phyloP scores from a whole-genome alignment of 2,888 invertebrate species.

The Euplagia quadripunctaria region DNA sequence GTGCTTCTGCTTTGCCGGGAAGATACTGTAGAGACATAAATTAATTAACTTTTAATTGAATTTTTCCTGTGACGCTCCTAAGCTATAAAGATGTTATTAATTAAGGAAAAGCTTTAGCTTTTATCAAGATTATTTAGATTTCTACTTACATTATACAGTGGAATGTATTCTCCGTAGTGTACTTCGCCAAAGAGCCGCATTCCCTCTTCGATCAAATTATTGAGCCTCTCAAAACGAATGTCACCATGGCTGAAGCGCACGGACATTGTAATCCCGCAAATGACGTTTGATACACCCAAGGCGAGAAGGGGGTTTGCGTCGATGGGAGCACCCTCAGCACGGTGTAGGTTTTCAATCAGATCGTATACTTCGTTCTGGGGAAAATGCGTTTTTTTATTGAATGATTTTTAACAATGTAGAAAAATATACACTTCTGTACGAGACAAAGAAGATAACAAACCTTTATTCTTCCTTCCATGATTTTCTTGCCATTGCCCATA shows the following conservation, averaged over 20 bases:
- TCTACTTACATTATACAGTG: constrained; percentile 89
- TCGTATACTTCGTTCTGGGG: constrained; percentile 91
- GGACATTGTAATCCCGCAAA: constrained; percentile 96
- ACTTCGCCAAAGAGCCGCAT: constrained; percentile 95
- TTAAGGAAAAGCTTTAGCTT: neutral
- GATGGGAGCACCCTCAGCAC: constrained; percentile 89
- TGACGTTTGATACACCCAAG: constrained; percentile 95
- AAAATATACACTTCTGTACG: neutral
- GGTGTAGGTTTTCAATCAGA: constrained; percentile 89
- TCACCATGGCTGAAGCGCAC: constrained; percentile 94
- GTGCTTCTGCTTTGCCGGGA: constrained; percentile 88
- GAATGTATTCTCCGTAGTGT: constrained; percentile 94
- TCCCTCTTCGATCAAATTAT: constrained; percentile 96
- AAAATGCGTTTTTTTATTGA: constrained; percentile 42
- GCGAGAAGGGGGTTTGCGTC: constrained; percentile 93
- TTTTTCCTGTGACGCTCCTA: neutral
- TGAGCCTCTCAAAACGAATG: constrained; percentile 92
- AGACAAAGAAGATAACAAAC: constrained; percentile 80
- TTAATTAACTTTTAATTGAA: neutral
- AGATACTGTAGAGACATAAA: constrained; percentile 80
- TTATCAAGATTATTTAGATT: neutral
- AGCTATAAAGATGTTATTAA: neutral
- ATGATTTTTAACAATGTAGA: neutral
- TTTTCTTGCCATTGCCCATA: constrained; percentile 92
- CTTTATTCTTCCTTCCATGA: constrained; percentile 95